These are phyloP conservation scores for Numenius phaeopus DNA, from an alignment of 2,797 vertebrate species.

Conservation along the genomic window DNA sequence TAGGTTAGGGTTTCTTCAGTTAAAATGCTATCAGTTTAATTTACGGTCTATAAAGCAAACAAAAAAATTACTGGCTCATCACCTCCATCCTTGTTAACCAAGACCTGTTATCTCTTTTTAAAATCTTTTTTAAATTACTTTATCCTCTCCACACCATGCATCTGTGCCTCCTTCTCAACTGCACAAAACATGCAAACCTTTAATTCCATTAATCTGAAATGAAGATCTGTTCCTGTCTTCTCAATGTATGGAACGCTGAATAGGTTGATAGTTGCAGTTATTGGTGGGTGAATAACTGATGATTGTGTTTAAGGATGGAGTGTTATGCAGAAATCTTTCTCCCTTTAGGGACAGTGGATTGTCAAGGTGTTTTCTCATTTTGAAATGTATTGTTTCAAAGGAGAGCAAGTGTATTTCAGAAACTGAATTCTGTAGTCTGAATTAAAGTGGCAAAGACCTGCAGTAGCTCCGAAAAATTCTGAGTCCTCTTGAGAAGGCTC, in stretches of 20 bases:
- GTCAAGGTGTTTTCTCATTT: background rate
- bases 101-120: background rate
- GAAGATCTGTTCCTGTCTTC: background rate
- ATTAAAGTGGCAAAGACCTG: background rate
- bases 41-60: background rate
- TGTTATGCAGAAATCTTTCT: background rate
- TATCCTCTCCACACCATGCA: background rate
- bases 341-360: background rate
- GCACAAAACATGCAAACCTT: background rate
- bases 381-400: background rate
- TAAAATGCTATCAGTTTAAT: background rate
- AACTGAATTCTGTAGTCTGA: background rate
- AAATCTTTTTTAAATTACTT: background rate
- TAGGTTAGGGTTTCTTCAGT: background rate
- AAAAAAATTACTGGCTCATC: background rate
- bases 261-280: background rate
- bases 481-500: background rate
- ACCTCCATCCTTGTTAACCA: background rate
- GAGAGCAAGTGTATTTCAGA: background rate
- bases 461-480: background rate
- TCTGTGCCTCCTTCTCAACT: background rate
- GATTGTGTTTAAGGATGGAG: background rate
- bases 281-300: background rate
- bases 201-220: background rate
- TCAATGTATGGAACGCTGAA: fast-evolving